Evolutionary conservation across 2,888 invertebrate species (phyloP).

Genomic region (Zootermopsis nevadensis): DNA sequence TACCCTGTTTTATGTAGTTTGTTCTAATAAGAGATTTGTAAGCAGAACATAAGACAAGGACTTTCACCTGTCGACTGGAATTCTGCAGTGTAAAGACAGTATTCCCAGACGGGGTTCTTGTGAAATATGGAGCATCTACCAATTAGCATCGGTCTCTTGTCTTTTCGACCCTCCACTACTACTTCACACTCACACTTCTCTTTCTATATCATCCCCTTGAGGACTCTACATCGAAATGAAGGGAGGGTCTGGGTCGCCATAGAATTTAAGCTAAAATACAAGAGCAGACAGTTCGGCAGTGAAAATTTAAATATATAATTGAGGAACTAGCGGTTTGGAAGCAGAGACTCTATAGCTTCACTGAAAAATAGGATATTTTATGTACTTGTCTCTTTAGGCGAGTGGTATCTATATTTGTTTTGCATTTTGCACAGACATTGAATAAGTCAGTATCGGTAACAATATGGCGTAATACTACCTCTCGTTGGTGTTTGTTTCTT

Average conservation of each 20-base stretch:
- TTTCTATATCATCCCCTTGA: conserved; percentile 12
- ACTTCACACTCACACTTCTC: neutral
- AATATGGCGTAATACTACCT: too few species aligned
- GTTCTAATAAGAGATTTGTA: too few species aligned
- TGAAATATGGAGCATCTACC: conserved; percentile 28
- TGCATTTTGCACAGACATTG: conserved; percentile 4
- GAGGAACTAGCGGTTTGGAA: conserved; percentile 4
- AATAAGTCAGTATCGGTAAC: too few species aligned
- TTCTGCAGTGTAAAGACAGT: neutral
- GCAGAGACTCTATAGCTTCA: neutral
- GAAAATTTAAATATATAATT: conserved; percentile 31
- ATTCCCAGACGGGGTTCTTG: neutral
- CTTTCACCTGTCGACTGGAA: neutral
- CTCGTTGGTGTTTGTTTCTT: too few species aligned
- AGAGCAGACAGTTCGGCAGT: neutral
- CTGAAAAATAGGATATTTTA: neutral
- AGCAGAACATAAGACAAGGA: too few species aligned
- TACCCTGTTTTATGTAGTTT: too few species aligned
- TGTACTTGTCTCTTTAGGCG: conserved; percentile 4
- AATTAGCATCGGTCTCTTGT: conserved; percentile 33
- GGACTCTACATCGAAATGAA: conserved; percentile 4
- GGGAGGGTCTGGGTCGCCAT: neutral
- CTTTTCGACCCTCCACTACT: conserved; percentile 16
- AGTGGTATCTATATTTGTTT: neutral
- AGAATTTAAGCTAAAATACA: neutral